Conservation (phyloP, 2,888 invertebrate species). For the Leptopilina myrica region DNA sequence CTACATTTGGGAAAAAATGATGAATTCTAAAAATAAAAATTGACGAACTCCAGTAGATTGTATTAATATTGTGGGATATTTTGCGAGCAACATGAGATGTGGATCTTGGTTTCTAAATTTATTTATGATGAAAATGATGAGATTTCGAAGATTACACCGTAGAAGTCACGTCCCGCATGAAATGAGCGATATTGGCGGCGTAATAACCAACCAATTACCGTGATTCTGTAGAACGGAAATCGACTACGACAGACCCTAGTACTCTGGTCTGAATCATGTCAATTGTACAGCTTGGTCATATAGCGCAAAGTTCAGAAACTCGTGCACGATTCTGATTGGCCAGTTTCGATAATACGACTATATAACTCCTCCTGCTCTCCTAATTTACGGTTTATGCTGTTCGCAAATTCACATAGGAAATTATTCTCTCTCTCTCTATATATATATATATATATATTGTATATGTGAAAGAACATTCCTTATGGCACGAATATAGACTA, state of each 20-base stretch:
- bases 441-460: too few relatives aligned
- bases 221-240: conserved; percentile 39
- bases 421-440: not conserved
- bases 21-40: too few relatives aligned
- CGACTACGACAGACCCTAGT: conserved; percentile 28
- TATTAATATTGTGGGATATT: too few relatives aligned
- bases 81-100: too few relatives aligned
- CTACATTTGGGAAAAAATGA: too few relatives aligned
- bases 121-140: not conserved
- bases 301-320: conserved; percentile 34
- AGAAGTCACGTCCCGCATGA: conserved; percentile 19
- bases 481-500: not conserved
- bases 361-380: conserved; percentile 8
- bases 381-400: conserved; percentile 16
- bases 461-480: not conserved
- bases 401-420: conserved; percentile 7
- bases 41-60: too few relatives aligned
- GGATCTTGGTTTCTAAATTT: too few relatives aligned
- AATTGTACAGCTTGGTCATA: conserved; percentile 27
- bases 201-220: conserved; percentile 36
- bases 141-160: not conserved
- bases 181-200: conserved; percentile 32
- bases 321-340: conserved; percentile 21
- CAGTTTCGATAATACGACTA: conserved; percentile 11
- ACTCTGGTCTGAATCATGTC: conserved; percentile 30